Percentiles rank a stretch among this genome's conserved stretches.
Conservation (phyloP, 2,888 invertebrate species). For the Morpho deidamia region DNA sequence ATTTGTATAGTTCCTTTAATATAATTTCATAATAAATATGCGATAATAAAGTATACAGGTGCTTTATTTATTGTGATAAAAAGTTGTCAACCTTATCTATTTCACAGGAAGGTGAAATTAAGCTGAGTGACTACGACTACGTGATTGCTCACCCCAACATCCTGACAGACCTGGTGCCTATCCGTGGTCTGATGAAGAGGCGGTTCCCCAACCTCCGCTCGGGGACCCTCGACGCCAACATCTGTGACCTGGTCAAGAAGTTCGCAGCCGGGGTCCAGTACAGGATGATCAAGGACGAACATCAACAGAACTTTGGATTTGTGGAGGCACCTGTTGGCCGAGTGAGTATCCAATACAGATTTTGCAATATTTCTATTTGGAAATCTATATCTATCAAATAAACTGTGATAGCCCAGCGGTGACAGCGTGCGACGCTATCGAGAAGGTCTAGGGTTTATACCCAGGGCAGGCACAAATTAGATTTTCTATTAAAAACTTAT, state of each 20-base stretch:
- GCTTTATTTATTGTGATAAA: too few relatives aligned
- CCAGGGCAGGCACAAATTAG: too few relatives aligned
- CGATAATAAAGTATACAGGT: too few relatives aligned
- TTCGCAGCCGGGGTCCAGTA: constrained; percentile 86
- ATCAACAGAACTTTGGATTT: constrained; percentile 84
- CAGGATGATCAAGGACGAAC: constrained; percentile 80
- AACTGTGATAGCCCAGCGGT: too few relatives aligned
- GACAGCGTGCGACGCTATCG: too few relatives aligned
- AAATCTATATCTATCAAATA: too few relatives aligned
- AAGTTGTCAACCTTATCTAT: background rate
- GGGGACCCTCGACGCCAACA: constrained; percentile 83
- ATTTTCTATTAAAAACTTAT: too few relatives aligned
- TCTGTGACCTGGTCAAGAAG: constrained; percentile 79
- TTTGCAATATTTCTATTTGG: too few relatives aligned
- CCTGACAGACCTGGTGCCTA: constrained; percentile 84
- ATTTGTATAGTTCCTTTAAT: too few relatives aligned
- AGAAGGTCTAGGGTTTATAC: too few relatives aligned
- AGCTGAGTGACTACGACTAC: constrained; percentile 83
- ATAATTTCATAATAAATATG: too few relatives aligned
- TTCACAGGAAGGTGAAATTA: constrained; percentile 81
- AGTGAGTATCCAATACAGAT: constrained; percentile 56
- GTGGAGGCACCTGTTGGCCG: constrained; percentile 83
- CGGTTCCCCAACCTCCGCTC: constrained; percentile 83
- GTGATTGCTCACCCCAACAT: constrained; percentile 89
- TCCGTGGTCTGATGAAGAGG: constrained; percentile 87